Evolutionary conservation across 2,888 invertebrate genomes (phyloP), one percentile per base, ranked within the genome.

Genomic region (Trichogramma evanescens): DNA sequence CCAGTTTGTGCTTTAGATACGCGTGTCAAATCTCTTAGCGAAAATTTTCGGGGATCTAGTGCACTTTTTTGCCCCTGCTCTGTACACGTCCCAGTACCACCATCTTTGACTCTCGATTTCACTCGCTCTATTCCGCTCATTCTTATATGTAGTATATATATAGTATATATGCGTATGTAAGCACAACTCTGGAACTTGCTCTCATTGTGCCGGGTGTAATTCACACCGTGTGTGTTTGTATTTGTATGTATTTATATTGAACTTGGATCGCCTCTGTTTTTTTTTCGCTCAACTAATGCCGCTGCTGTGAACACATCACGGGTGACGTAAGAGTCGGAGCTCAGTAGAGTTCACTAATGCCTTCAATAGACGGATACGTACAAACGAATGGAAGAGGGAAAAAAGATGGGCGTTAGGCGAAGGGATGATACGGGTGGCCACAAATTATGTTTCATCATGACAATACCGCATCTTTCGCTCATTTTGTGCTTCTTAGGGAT

Each of bases 21-120:
- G 74, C 75, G 74, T 76, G 76, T 77, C 77, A 75, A 77, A 74
- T 74, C 74, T 73, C 73, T 69, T 71, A 74, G 71, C 72, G 72
- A 64, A 38, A 49, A 60, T 49, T 42, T 48, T 52, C 48, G 10
- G 7, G 39, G 50, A 51, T 54, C 45, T 51, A 26, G 26, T 26
- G 26, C 26, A 26, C 26, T 26, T 26, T 26, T 26, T 26, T 26
- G 26, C 26, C 26, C 26, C 26, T 26, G 26, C 26, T 3, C 26
- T 26, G 26, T 26, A 26, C 26, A 26, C 26, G 26, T 26, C 55
- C 59, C 4, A 13, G 26, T 61, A 64, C 64, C 63, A 63, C 59
- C 65, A 62, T 64, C 64, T 54, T 63, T 64, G 56, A 39, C 58
- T 50, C 53, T 53, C 48, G 43, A 53, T 57, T 53, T 64, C 58